Evolutionary conservation across 1,140 invertebrate genomes (phyloP).

Genomic region (Bombyx mori): ASM3026992v2 NC_085110.1:10488001-10488500

Average conservation of each 20-base stretch:
- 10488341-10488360: no score
- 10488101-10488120: constrained; percentile 16
- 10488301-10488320: no score
- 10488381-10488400: no score
- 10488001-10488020: constrained; percentile 37
- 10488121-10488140: constrained; percentile 33
- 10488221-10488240: constrained; percentile 3
- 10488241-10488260: neutral
- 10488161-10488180: constrained; percentile 42
- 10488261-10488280: no score
- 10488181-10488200: constrained; percentile 43
- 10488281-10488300: no score
- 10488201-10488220: constrained; percentile 48
- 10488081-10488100: constrained; percentile 50
- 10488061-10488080: constrained; percentile 57
- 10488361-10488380: no score
- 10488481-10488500: no score
- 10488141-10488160: constrained; percentile 45
- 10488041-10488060: constrained; percentile 58
- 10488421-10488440: no score
- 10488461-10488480: no score
- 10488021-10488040: constrained; percentile 50
- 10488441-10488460: no score
- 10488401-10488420: no score
- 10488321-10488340: no score